A percentile compares a stretch with the other conserved stretches of the same genome.
Evolutionary conservation across 1,140 invertebrate genomes (phyloP).

Genomic region (Magallana gigas): DNA sequence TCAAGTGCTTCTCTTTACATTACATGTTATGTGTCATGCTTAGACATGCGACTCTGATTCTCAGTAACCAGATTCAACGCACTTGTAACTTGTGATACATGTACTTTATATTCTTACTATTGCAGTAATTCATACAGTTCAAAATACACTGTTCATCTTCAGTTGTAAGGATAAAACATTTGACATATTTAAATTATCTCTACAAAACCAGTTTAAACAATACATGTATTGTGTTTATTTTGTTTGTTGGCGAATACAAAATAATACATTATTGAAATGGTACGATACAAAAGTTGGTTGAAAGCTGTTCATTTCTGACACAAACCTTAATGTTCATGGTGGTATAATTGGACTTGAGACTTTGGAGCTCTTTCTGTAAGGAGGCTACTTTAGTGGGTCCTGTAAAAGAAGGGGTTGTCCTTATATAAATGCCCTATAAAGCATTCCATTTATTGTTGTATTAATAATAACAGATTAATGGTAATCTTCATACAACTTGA

Average conservation of each 20-base stretch:
- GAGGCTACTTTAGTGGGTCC: conserved; percentile 23
- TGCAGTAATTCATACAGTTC: neutral
- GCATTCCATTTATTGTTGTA: neutral
- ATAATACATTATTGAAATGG: no score
- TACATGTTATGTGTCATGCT: neutral
- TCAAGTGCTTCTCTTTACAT: neutral
- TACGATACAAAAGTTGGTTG: no score
- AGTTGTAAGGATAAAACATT: no score
- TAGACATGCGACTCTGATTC: neutral
- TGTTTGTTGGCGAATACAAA: no score
- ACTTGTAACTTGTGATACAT: neutral
- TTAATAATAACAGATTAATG: neutral
- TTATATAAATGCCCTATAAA: neutral
- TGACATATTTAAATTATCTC: no score
- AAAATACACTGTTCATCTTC: neutral
- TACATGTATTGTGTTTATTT: no score
- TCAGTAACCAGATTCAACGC: neutral
- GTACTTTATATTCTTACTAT: neutral
- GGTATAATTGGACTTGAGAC: conserved; percentile 37
- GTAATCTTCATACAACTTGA: neutral
- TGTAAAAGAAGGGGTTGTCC: conserved; percentile 18
- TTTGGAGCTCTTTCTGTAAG: conserved; percentile 39
- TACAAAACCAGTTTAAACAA: no score
- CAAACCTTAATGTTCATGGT: conserved; percentile 35
- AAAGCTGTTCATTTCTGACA: no score